Percentiles rank a stretch among this genome's conserved stretches.
Conservation (phyloP, 2,888 invertebrate species). For the Helicoverpa assulta region DNA sequence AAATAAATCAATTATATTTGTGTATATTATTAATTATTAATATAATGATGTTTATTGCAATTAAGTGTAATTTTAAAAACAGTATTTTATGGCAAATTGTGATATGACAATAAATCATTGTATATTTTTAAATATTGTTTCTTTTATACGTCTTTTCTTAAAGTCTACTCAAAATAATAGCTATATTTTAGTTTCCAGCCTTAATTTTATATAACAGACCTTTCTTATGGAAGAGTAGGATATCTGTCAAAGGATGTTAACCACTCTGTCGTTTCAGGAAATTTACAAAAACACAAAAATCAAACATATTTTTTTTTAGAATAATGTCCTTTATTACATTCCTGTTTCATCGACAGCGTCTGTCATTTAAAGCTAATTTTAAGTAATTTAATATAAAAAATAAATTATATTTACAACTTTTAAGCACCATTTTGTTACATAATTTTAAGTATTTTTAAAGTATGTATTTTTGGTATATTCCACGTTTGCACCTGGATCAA, state of each 20-base stretch:
- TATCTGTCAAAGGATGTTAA: no score
- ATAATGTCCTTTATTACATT: constrained; percentile 9
- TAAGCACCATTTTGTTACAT: not conserved
- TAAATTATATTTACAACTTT: constrained; percentile 28
- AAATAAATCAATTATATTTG: constrained; percentile 19
- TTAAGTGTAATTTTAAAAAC: constrained; percentile 47
- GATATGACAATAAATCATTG: constrained; percentile 66
- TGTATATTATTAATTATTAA: constrained; percentile 7
- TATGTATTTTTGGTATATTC: no score
- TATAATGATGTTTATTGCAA: constrained; percentile 7
- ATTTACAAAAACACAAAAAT: not conserved
- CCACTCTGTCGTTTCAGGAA: not conserved
- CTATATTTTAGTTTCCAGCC: no score
- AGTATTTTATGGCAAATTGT: constrained; percentile 64
- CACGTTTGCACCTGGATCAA: no score
- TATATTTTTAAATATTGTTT: constrained; percentile 52
- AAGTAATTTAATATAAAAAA: not conserved
- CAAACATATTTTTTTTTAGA: not conserved
- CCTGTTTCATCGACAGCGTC: no score
- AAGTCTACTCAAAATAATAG: no score
- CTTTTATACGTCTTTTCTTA: not conserved
- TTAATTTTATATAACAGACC: no score
- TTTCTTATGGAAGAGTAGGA: no score
- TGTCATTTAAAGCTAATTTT: constrained; percentile 6
- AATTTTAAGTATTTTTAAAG: not conserved